Base-by-base conservation (phyloP, 2,888 invertebrate species). In the Leptinotarsa haldemani region DNA sequence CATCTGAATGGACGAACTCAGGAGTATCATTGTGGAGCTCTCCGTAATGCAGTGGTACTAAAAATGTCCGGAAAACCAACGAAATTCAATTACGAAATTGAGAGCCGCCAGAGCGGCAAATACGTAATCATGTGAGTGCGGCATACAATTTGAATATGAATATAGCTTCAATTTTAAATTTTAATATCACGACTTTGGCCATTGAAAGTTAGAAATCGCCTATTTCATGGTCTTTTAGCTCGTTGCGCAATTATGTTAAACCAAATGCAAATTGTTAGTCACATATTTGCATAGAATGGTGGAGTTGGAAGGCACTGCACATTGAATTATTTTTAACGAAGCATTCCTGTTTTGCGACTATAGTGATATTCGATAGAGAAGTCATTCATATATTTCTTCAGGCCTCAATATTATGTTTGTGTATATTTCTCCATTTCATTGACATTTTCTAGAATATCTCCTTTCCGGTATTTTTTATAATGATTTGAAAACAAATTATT, bases 141-240 rank as follows among this genome's bases (percentile, higher is more conserved):
- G 22, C 9, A 56, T 20, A 56, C 76, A 80, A 81, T 81, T 81
- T 82, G 74, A 81, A 81, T 80, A 78, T 80, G 80, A 82, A 80
- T 80, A 77, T 75, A 70, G 77, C 69, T 80, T 78, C 80, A 80
- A 81, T 81, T 81, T 81, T 80, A 80, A 80, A 81, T 81, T 81
- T 81, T 80, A 80, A 80, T 81, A 80, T 80, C 75, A 46, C 73
- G 70, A 71, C 68, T 70, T 74, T 22, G 74, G 74, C 78, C 76
- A 80, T 80, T 79, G 73, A 74, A 75, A 79, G 76, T 77, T 75
- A 77, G 77, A 22, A 80, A 80, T 80, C 79, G 81, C 76, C 79
- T 78, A 82, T 81, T 82, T 82, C 78, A 80, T 78, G 80, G 78
- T 80, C 80, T 82, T 81, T 82, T 80, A 78, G 78, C 78, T 77